phyloP scores from a whole-genome alignment of 2,113 vertebrate species.

The Camelus bactrianus region DNA sequence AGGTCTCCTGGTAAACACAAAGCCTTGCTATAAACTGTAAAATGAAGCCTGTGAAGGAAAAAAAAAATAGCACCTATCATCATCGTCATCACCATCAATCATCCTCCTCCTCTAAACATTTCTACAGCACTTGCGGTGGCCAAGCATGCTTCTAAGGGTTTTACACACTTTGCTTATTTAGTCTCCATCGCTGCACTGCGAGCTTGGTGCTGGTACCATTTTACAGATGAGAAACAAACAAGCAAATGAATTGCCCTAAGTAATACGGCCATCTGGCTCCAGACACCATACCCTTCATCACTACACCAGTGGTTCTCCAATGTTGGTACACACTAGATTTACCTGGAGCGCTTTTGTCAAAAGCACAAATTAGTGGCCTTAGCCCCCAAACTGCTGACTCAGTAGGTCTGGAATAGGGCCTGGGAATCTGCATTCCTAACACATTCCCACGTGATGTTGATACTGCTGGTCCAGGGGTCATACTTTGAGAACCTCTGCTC shows the following conservation, averaged over 20 bases:
- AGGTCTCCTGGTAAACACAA: slow-evolving; percentile 12
- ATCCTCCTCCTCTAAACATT: not conserved
- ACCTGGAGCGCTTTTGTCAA: slow-evolving; percentile 11
- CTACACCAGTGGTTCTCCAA: not conserved
- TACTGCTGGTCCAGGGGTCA: not conserved
- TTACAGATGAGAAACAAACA: slow-evolving; percentile 33
- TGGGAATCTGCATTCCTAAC: not conserved
- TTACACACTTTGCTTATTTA: not conserved
- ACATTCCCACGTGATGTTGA: not conserved
- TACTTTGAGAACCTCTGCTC: not conserved
- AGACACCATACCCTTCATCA: not conserved
- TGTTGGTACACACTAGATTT: not conserved
- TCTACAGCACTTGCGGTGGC: not conserved
- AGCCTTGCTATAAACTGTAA: not conserved
- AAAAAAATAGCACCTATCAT: not conserved
- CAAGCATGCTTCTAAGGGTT: not conserved
- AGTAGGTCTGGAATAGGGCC: not conserved
- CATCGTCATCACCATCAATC: not conserved
- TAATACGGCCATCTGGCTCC: not conserved
- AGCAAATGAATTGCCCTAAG: not conserved
- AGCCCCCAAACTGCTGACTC: not conserved
- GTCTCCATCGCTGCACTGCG: not conserved
- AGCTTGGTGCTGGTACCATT: not conserved
- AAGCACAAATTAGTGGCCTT: not conserved
- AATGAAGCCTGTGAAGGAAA: not conserved